Conservation (phyloP, 2,797 vertebrate genomes). For the Falco berigora region DNA sequence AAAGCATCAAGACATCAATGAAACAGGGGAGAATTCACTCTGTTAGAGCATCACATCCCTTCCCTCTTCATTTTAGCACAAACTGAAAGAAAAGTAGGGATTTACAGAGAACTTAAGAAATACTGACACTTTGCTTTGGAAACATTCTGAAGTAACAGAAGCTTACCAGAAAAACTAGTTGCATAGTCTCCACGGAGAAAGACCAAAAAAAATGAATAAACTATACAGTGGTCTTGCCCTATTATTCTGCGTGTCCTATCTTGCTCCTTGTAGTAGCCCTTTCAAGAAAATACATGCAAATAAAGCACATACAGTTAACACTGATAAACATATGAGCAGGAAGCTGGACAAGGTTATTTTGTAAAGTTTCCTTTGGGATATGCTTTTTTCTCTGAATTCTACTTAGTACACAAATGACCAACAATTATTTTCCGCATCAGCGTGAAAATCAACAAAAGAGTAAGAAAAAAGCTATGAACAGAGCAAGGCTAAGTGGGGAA, state of each 20-base stretch:
- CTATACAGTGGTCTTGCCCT: not conserved
- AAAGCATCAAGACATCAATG: not conserved
- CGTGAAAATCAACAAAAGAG: not conserved
- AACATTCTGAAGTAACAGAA: not conserved
- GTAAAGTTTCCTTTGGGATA: not conserved
- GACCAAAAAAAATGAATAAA: not conserved
- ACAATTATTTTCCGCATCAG: not conserved
- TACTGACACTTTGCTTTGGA: not conserved
- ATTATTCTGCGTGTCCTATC: not conserved
- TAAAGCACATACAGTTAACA: not conserved
- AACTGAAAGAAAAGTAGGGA: not conserved
- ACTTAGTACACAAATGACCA: not conserved
- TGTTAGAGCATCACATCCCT: not conserved
- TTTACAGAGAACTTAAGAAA: not conserved
- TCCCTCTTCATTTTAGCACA: not conserved
- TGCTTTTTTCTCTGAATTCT: not conserved
- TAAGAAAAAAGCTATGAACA: not conserved
- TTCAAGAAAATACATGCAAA: not conserved
- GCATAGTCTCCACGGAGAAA: not conserved
- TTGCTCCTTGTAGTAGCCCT: not conserved
- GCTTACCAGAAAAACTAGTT: not conserved
- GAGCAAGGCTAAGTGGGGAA: not conserved
- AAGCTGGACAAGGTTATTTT: not conserved
- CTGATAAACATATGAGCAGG: not conserved
- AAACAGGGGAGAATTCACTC: not conserved